Evolutionary conservation across 2,797 vertebrate genomes (phyloP), one percentile per base, ranked within the genome.

Genomic region (Betta splendens): DNA sequence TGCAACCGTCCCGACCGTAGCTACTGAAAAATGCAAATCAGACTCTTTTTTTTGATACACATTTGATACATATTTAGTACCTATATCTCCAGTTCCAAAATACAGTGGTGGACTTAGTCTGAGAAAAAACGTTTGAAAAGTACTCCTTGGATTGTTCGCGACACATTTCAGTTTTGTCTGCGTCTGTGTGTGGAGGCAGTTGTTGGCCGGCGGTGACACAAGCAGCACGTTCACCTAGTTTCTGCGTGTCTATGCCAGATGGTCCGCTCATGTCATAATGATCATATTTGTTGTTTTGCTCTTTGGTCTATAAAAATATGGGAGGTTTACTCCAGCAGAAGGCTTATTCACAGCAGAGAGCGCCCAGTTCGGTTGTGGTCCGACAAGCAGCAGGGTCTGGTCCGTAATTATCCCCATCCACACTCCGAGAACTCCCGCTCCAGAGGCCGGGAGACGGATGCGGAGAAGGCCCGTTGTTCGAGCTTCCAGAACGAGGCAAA

Each of bases 241-340:
- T 57, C 50, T 18, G 38, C 9, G 53, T 44, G 52, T 67, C 58
- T 66, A 69, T 65, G 58, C 73, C 72, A 53, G 47, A 71, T 52
- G 64, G 71, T 78, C 69, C 63, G 20, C 65, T 81, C 64, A n/a
- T 28, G 69, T 83, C 61, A 23, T 38, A 38, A 67, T 64, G 57
- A 71, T 75, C 61, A 5, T 69, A 54, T 71, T 91, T 92, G 91
- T 92, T 92, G 84, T 84, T 89, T 92, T 95, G 89, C 92, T 98
- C 97, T 98, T 98, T 98, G 97, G 96, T 98, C 96, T 96, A 95
- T 96, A 91, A 94, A 94, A 94, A 93, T 94, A 94, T 89, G 87
- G 92, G 93, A 92, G 92, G 89, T 93, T 94, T 93, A 93, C 92
- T 91, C 86, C 94, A 94, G 94, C 93, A 89, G 91, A 93, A 93